Evolutionary conservation across 2,113 vertebrate genomes (phyloP), one percentile per base, ranked within the genome.

Genomic region (Tricholaema leucomelas): DNA sequence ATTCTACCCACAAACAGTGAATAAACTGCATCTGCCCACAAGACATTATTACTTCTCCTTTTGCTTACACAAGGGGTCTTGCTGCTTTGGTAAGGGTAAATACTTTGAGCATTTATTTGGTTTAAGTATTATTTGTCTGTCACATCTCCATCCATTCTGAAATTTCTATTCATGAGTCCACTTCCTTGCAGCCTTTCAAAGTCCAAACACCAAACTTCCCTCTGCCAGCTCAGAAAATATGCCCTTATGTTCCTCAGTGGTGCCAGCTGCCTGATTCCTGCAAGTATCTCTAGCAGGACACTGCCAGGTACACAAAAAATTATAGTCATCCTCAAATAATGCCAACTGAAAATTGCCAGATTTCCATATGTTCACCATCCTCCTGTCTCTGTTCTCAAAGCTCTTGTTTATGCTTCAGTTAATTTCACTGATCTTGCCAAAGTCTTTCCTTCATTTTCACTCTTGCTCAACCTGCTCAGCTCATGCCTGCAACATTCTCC

Each of bases 241-340:
- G 9, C 58, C 15, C 9, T 46, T 44, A 4, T 48, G 46, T 65
- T 88, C 25, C 30, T 15, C 46, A 38, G 18, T 3, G 2, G 16
- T 58, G 61, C 35, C 83, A 69, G 21, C 18, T 58, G 48, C 38
- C 48, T 65, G 44, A 56, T 54, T 72, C 28, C 77, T 56, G 59
- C 28, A 69, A 79, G n/a, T 17, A n/a, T 21, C 24, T 70, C 17
- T 44, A 59, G 19, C 0, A 3, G 8, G 2, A 0, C 2, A 1
- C 16, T 79, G 13, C 19, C 44, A 79, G 15, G 35, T 20, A 33
- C 67, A 59, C 33, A 72, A 58, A 38, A 63, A 92, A 78, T 24
- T 1, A 67, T 14, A 36, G 2, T 3, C 63, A 79, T 21, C 50
- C 59, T 85, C 67, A n/a, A 6, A 17, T 13, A 73, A 70, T 15